Evolutionary conservation across 2,113 vertebrate genomes (phyloP), one percentile per base, ranked within the genome.

Genomic region (Protobothrops mucrosquamatus): DNA sequence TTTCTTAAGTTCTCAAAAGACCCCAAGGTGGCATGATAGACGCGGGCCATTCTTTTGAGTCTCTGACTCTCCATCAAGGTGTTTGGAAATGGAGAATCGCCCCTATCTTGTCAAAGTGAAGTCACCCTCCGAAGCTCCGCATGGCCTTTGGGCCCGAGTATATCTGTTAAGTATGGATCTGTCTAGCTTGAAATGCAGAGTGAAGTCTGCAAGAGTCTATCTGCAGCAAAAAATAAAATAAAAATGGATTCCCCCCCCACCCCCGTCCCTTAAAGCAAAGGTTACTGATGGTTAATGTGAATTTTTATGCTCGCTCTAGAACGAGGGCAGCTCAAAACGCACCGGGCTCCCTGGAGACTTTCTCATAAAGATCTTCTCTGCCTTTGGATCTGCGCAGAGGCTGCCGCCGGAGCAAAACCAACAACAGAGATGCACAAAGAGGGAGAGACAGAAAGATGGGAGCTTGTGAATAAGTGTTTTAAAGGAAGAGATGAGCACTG

Each of bases 241-340:
- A 92, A 69, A 12, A 88, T 74, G 43, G 43, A 93, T 69, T 34
- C 6, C 46, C 2, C 29, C 43, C 26, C 29, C 34, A 2, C 1
- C 46, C 46, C 46, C 46, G 6, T 90, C n/a, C 61, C 51, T 92
- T 93, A 89, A 93, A 89, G 69, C 69, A 93, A 90, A 93, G 92
- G 92, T 90, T 93, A 86, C 69, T 61, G 55, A 26, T 85, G 29
- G 43, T 93, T 90, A 93, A 93, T 90, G 55, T 61, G 56, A 26
- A 86, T 86, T 90, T 93, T 90, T 93, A 89, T 93, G 51, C 69
- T 61, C 74, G 88, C 88, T 90, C 69, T 43, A 93, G 52, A 88
- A 56, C 43, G 29, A 20, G 46, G 69, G 64, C 51, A 11, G 24
- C 54, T 93, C 74, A 43, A 61, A 93, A 89, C 86, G 55, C 54